phyloP scores from a whole-genome alignment of 2,797 vertebrate species.

The Microhierax caerulescens region DNA sequence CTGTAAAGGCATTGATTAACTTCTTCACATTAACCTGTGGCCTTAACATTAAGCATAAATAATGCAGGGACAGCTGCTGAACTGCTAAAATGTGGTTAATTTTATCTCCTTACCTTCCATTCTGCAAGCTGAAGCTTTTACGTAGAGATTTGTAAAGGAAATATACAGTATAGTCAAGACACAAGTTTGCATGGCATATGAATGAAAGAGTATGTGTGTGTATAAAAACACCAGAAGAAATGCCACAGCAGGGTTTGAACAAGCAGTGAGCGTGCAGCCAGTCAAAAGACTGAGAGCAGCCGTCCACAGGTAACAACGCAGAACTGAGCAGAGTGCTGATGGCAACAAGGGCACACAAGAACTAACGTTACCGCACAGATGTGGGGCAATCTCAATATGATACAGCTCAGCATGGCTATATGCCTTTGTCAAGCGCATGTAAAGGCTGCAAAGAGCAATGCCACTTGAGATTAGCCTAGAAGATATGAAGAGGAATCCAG shows the following conservation, averaged over 20 bases:
- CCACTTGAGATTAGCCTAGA: background rate
- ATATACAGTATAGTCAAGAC: background rate
- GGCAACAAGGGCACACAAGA: background rate
- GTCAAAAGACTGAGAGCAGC: background rate
- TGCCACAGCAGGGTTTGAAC: background rate
- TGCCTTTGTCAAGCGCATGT: background rate
- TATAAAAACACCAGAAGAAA: background rate
- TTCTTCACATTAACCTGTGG: background rate
- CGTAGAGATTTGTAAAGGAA: background rate
- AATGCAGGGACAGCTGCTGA: background rate
- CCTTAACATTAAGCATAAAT: background rate
- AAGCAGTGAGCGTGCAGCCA: fast-evolving
- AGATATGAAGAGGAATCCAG: background rate
- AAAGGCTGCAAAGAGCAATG: background rate
- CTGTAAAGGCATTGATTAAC: background rate
- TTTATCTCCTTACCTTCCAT: background rate
- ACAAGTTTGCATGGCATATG: background rate
- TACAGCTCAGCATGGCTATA: background rate
- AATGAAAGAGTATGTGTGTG: background rate
- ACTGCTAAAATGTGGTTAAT: background rate
- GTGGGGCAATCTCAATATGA: background rate
- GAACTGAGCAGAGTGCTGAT: background rate
- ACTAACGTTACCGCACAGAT: background rate
- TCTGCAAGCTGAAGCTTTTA: background rate
- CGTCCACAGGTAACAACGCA: background rate